Evolutionary conservation across 2,113 vertebrate genomes (phyloP).

Genomic region (Psephotus haematonotus): DNA sequence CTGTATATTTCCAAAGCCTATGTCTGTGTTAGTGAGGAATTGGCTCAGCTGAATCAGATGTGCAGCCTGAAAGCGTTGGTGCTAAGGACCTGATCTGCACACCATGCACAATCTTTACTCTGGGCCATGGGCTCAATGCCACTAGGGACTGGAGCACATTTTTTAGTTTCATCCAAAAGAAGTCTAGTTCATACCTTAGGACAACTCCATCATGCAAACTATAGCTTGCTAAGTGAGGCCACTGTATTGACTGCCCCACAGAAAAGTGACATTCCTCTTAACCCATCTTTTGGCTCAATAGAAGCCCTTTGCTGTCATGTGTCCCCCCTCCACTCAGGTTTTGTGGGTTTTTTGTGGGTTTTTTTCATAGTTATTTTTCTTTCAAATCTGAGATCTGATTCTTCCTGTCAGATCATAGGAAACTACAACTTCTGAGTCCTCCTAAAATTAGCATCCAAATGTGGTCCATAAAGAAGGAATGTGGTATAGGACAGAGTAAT

Average conservation of each 20-base stretch:
- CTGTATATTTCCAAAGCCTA: not conserved
- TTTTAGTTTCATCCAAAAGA: not conserved
- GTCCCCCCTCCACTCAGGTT: not conserved
- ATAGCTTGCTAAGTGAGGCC: not conserved
- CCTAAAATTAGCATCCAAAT: not conserved
- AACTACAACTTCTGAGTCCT: not conserved
- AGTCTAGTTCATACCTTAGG: not conserved
- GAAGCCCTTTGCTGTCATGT: not conserved
- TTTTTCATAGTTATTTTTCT: not conserved
- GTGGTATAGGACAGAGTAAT: not conserved
- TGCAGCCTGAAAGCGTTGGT: not conserved
- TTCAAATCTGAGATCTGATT: not conserved
- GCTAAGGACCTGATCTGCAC: not conserved
- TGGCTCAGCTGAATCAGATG: not conserved
- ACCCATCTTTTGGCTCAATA: not conserved
- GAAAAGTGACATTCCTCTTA: not conserved
- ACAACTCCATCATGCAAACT: not conserved
- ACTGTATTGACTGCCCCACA: not conserved
- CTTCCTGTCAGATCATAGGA: not conserved
- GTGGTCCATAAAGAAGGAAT: not conserved
- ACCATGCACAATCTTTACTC: not conserved
- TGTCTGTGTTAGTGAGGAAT: not conserved
- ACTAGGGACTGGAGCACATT: not conserved
- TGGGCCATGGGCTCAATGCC: not conserved
- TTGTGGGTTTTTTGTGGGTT: not conserved